These are phyloP conservation scores for Ianthella basta DNA, from an alignment of 37 sponge, comb jelly and placozoan genomes.

Conservation along the genomic window DNA sequence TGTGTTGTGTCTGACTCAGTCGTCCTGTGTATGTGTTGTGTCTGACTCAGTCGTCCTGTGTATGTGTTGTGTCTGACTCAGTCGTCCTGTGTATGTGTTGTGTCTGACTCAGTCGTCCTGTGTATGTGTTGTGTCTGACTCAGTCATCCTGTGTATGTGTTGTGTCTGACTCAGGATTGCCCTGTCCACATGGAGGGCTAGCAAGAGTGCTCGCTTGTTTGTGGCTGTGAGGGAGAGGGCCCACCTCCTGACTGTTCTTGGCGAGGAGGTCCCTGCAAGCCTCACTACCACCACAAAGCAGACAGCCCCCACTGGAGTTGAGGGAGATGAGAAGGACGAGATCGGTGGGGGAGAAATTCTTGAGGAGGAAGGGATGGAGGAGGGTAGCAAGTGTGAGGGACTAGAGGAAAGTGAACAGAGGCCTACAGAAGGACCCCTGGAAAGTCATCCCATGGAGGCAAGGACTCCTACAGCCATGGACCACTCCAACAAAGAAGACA, in stretches of 20 bases:
- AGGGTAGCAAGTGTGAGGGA: background rate
- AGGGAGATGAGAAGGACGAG: background rate
- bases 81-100: no score
- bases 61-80: no score
- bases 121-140: no score
- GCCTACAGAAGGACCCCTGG: background rate
- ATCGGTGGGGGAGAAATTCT: background rate
- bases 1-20: no score
- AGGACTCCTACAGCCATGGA: no score
- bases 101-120: no score
- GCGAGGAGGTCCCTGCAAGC: conserved; percentile 60
- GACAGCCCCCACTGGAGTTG: background rate
- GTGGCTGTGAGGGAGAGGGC: conserved; percentile 66
- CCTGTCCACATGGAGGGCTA: conserved; percentile 81
- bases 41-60: no score
- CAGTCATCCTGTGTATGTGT: no score
- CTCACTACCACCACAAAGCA: conserved; percentile 26
- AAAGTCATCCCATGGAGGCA: no score
- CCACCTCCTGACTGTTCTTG: conserved; percentile 81
- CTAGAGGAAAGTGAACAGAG: background rate
- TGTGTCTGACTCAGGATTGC: conserved; percentile 56
- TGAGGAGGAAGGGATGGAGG: background rate
- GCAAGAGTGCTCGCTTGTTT: conserved; percentile 72
- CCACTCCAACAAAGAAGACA: no score
- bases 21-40: no score